Base-by-base conservation (phyloP, 1,140 invertebrate species). In the Ectropis grisescens region DNA sequence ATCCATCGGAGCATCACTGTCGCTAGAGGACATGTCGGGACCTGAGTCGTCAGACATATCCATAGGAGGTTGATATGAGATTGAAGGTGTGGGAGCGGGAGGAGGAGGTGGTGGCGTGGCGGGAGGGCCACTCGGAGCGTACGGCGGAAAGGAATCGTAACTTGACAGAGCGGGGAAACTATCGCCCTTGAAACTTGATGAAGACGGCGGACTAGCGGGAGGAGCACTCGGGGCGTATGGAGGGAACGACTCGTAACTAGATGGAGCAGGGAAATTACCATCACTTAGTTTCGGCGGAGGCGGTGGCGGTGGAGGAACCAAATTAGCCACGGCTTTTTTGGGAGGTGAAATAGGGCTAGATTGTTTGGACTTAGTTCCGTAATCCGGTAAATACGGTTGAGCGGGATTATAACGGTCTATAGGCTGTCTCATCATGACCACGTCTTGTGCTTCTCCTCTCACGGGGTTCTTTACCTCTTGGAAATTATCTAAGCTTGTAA, bases 351-450 rank as follows among this genome's bases (percentile, higher is more conserved):
- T 16, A 11, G 59, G 44, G 30, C 44, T 55, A n/a, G 64, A 54
- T 40, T 69, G 66, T 43, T 74, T 68, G 13, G 69, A 59, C 25
- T 67, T 68, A 32, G 22, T 44, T 22, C 58, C 54, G 32, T 66
- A 65, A 14, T 35, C 36, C 14, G 48, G 35, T 41, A 83, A 59
- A 44, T 83, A 82, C 2, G 79, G 70, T 29, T 81, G 67, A 10
- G 79, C 78, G n/a, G 82, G 78, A 52, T 83, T 83, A 36, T 79
- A 83, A 13, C 76, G 60, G 33, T 81, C 76, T 33, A 78, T 70
- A 11, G 41, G 48, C 27, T 68, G 52, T 15, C 43, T 53, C 15
- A 51, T 53, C 15, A 51, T 41, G 16, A 55, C 47, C 22, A 58
- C 36, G 32, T 83, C 80, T 54, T 81, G 61, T 11, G 58, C 71